Conservation (phyloP, 2,797 vertebrate genomes). For the Epinephelus malabaricus region DNA sequence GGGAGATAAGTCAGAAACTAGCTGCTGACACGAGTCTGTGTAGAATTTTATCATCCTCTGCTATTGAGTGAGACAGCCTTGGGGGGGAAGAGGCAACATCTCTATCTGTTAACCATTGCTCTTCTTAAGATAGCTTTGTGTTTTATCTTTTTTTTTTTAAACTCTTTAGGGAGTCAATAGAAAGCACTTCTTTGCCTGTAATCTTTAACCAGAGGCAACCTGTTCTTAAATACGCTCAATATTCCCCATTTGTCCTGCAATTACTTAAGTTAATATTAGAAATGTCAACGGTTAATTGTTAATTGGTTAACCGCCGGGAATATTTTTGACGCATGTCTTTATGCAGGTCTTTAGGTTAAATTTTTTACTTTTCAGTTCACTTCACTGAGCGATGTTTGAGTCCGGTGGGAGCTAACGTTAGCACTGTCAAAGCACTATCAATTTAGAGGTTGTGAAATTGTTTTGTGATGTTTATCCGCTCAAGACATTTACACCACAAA, state of each 20-base stretch:
- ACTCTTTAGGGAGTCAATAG: background rate
- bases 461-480: too few species aligned
- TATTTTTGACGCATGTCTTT: too few species aligned
- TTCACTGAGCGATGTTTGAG: too few species aligned
- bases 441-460: too few species aligned
- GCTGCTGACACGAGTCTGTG: slow-evolving; percentile 52
- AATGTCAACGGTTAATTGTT: too few species aligned
- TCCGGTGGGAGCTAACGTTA: too few species aligned
- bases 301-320: too few species aligned
- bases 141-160: background rate
- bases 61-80: slow-evolving; percentile 60
- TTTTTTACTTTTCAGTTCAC: too few species aligned
- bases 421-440: too few species aligned
- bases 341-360: too few species aligned
- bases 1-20: slow-evolving; percentile 59
- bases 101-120: slow-evolving; percentile 42
- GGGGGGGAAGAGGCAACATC: slow-evolving; percentile 49
- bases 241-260: background rate
- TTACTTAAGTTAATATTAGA: slow-evolving; percentile 3
- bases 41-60: slow-evolving; percentile 65
- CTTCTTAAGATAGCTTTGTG: slow-evolving; percentile 22
- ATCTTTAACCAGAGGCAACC: slow-evolving; percentile 18
- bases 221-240: background rate
- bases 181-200: slow-evolving; percentile 12
- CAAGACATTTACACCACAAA: too few species aligned